Evolutionary conservation across 2,888 invertebrate species (phyloP).

Genomic region (Heliothis peltigera): DNA sequence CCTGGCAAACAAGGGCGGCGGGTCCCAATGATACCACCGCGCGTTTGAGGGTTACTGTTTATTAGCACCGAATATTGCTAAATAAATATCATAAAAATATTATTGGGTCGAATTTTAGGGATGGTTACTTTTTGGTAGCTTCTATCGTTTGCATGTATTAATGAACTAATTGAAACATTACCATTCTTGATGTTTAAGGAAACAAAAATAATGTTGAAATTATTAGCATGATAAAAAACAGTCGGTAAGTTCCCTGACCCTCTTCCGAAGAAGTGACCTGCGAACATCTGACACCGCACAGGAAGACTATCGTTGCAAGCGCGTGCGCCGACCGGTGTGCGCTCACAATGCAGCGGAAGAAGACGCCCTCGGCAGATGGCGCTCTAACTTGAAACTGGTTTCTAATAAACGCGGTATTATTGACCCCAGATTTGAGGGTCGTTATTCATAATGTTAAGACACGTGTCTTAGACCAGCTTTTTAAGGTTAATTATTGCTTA

Average conservation of each 20-base stretch:
- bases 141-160: background rate
- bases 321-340: slow-evolving; percentile 84
- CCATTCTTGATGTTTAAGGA: too few species aligned
- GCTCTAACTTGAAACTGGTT: slow-evolving; percentile 78
- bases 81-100: slow-evolving; percentile 59
- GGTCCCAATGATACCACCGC: slow-evolving; percentile 73
- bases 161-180: too few species aligned
- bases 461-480: slow-evolving; percentile 64
- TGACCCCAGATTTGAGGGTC: slow-evolving; percentile 75
- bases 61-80: slow-evolving; percentile 72
- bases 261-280: slow-evolving; percentile 51
- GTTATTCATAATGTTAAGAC: slow-evolving; percentile 66
- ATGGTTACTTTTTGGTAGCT: background rate
- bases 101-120: slow-evolving; percentile 25
- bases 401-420: slow-evolving; percentile 76
- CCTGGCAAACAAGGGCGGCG: slow-evolving; percentile 84
- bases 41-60: slow-evolving; percentile 79
- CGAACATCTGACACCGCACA: slow-evolving; percentile 59
- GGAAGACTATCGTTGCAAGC: slow-evolving; percentile 71
- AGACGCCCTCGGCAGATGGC: slow-evolving; percentile 86
- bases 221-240: background rate
- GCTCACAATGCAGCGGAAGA: slow-evolving; percentile 87
- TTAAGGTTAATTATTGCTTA: slow-evolving; percentile 43
- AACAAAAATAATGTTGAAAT: background rate
- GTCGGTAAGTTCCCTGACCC: slow-evolving; percentile 58